Percentiles rank a stretch among this genome's conserved stretches.
Conservation (phyloP, 1,140 invertebrate species). For the Drosophila pruinosa region DNA sequence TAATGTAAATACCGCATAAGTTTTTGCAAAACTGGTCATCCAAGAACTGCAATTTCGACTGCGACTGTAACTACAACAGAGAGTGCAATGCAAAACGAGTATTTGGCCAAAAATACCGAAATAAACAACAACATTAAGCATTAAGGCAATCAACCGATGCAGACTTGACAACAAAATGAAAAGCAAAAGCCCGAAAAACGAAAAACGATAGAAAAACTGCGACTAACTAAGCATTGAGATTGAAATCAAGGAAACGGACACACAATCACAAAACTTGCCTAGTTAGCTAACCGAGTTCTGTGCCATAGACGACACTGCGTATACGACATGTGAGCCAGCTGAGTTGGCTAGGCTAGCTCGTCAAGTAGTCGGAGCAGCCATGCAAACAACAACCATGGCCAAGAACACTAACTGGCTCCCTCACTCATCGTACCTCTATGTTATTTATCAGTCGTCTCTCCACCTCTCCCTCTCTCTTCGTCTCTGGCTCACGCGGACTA, state of each 20-base stretch:
- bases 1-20: slow-evolving; percentile 53
- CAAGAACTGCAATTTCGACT: slow-evolving; percentile 60
- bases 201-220: slow-evolving; percentile 31
- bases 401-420: slow-evolving; percentile 58
- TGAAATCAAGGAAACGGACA: slow-evolving; percentile 76
- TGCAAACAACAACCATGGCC: slow-evolving; percentile 72
- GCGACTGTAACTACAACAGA: slow-evolving; percentile 38
- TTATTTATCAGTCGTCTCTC: too few species aligned
- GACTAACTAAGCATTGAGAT: slow-evolving; percentile 48
- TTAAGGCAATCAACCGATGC: slow-evolving; percentile 50
- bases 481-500: neutral
- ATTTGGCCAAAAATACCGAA: slow-evolving; percentile 56
- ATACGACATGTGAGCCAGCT: slow-evolving; percentile 57
- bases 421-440: neutral
- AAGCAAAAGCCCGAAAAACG: slow-evolving; percentile 17
- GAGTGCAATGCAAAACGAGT: slow-evolving; percentile 67
- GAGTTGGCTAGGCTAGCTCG: neutral
- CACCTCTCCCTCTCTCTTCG: neutral
- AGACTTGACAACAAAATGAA: slow-evolving; percentile 47
- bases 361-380: slow-evolving; percentile 51
- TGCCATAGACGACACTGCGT: slow-evolving; percentile 72
- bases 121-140: slow-evolving; percentile 37
- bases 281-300: slow-evolving; percentile 58
- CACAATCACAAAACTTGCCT: slow-evolving; percentile 27
- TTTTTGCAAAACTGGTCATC: slow-evolving; percentile 69